Evolutionary conservation across 2,888 invertebrate species (phyloP), one percentile per base, ranked within the genome.

Genomic region (Tiliacea aurago): DNA sequence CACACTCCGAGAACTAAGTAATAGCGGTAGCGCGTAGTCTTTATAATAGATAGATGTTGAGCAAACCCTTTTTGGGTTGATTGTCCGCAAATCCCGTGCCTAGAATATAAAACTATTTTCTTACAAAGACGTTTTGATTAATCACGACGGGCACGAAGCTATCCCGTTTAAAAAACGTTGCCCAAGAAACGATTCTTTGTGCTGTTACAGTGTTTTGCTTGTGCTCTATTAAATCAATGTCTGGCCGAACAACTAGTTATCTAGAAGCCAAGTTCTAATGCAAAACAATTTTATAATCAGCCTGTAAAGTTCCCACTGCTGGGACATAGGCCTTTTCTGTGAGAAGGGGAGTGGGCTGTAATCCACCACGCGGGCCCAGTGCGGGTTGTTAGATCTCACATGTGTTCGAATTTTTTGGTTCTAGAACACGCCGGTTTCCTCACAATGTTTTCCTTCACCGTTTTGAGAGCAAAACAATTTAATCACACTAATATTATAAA

Each of bases 41-140:
- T 37, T 33, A 58, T 45, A 67, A 53, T 67, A 59, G 15, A 67
- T 58, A 59, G 15, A 67, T 58, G 55, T 64, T 64, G 37, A 23
- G 49, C 37, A 64, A 78, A 45, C 41, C 61, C 20, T n/a, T n/a
- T n/a, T n/a, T n/a, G n/a, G 33, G 55, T n/a, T n/a, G 56, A 70
- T 73, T 49, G 7, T 56, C 41, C 23, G 13, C 28, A 58, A 68
- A 75, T 68, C 49, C 43, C 56, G 53, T 49, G 56, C n/a, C 59
- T 67, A 49, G 61, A 74, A 74, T 58, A 65, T 41, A 59, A 74
- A 74, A 62, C 53, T n/a, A 65, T 68, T 62, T 61, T 62, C 65
- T 62, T 20, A 45, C 37, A 53, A 78, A 62, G 53, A 65, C 23
- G 20, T 70, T 80, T 78, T 78, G 67, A 81, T 78, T 73, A 67